These are phyloP conservation scores for Capitulum mitella DNA, from an alignment of 2,888 invertebrate species.

Conservation along the genomic window DNA sequence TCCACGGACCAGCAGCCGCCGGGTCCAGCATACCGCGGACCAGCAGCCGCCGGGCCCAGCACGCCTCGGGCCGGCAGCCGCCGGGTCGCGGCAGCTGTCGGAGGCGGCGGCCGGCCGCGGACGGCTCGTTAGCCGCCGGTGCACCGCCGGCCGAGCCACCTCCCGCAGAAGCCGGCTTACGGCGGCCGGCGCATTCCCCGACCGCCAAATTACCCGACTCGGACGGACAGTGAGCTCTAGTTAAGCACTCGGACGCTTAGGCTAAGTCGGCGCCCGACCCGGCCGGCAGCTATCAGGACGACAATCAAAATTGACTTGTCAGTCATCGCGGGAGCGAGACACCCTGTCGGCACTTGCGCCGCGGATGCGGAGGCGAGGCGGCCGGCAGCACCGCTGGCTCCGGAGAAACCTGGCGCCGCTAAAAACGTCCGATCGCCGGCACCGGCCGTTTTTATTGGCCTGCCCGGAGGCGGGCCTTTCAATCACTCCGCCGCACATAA, in stretches of 20 bases:
- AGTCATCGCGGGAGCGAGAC: neutral
- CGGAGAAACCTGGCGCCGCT: neutral
- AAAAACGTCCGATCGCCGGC: neutral
- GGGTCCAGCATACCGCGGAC: no score
- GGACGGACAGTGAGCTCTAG: neutral
- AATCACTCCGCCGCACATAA: neutral
- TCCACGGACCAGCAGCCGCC: no score
- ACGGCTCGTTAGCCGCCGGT: no score
- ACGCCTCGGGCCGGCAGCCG: no score
- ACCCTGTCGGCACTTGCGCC: neutral
- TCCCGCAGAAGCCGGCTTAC: neutral
- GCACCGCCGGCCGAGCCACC: no score
- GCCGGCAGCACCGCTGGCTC: neutral
- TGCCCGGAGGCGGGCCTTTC: neutral
- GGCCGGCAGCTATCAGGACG: neutral
- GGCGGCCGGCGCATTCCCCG: neutral
- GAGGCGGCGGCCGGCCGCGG: no score
- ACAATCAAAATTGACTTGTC: neutral
- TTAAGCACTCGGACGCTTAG: neutral
- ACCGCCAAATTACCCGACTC: neutral
- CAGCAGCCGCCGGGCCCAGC: no score
- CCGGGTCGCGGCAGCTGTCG: no score
- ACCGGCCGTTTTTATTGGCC: neutral
- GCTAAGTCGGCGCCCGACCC: neutral
- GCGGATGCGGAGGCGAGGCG: neutral